phyloP scores from a whole-genome alignment of 2,797 vertebrate species.

The Mus spretus region DNA sequence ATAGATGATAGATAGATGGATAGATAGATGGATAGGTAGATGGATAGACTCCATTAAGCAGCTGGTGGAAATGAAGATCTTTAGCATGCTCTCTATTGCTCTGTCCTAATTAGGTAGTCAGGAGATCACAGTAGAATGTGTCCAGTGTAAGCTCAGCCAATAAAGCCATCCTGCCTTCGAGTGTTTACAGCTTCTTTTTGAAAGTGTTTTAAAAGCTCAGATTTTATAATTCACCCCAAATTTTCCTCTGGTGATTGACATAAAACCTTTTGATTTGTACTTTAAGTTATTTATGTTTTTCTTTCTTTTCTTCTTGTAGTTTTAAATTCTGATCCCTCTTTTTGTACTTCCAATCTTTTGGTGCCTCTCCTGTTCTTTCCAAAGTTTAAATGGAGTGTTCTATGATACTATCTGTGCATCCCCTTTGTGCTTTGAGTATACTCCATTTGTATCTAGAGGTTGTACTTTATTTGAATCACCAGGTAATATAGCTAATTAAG shows the following conservation, averaged over 20 bases:
- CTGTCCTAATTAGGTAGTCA: too few species aligned
- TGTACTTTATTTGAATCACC: neutral
- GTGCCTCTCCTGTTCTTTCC: neutral
- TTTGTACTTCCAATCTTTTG: neutral
- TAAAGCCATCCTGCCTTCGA: neutral
- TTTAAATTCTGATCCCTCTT: neutral
- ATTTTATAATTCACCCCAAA: neutral
- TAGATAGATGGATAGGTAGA: neutral
- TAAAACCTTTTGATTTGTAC: neutral
- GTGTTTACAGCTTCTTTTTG: neutral
- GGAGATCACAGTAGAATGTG: neutral
- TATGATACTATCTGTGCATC: neutral
- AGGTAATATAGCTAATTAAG: neutral
- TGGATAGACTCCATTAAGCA: neutral
- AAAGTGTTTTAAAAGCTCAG: neutral
- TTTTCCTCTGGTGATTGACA: neutral
- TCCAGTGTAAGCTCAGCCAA: neutral
- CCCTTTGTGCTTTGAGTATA: neutral
- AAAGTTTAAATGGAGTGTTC: slow-evolving; percentile 19
- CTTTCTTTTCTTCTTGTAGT: neutral
- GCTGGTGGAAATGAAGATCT: neutral
- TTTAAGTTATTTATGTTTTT: neutral
- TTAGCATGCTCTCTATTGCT: neutral
- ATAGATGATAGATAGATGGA: too few species aligned
- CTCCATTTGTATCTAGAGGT: neutral